Evolutionary conservation across 2,113 vertebrate genomes (phyloP).

Genomic region (Leucoraja erinaceus): DNA sequence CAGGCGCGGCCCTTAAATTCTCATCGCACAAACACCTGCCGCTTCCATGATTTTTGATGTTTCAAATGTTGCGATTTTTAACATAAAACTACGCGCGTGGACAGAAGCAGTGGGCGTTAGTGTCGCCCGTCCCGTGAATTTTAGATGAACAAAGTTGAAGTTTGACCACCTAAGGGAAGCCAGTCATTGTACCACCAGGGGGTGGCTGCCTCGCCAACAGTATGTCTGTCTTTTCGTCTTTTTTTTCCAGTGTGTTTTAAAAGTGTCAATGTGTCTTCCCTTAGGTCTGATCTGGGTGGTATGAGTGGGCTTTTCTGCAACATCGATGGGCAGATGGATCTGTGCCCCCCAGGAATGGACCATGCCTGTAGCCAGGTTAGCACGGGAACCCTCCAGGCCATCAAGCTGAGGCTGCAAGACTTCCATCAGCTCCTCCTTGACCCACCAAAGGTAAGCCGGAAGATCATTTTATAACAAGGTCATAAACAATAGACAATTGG

Average conservation of each 20-base stretch:
- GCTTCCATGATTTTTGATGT: not conserved
- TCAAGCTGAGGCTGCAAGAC: constrained; percentile 48
- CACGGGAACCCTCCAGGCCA: constrained; percentile 48
- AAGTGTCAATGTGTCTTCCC: not conserved
- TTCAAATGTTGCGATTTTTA: not conserved
- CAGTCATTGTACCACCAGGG: too few relatives aligned
- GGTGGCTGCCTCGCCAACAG: too few relatives aligned
- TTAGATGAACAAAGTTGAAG: too few relatives aligned
- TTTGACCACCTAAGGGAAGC: too few relatives aligned
- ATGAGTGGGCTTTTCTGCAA: constrained; percentile 55
- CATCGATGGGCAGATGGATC: constrained; percentile 54
- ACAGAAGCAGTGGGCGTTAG: not conserved
- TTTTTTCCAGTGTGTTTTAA: not conserved
- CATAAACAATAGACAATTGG: too few relatives aligned
- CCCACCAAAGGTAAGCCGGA: constrained; percentile 52
- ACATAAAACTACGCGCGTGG: not conserved
- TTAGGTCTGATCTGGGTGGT: constrained; percentile 49
- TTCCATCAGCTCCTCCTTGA: constrained; percentile 57
- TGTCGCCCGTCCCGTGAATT: not conserved
- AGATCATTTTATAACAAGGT: not conserved
- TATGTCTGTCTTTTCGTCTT: too few relatives aligned
- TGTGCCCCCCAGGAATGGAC: constrained; percentile 45
- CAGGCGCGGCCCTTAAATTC: not conserved
- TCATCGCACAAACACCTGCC: not conserved
- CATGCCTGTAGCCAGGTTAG: constrained; percentile 43